Percentiles rank a stretch among this genome's conserved stretches.
These are phyloP conservation scores for Thaleichthys pacificus DNA, from an alignment of 2,797 vertebrate species.

Conservation along the genomic window DNA sequence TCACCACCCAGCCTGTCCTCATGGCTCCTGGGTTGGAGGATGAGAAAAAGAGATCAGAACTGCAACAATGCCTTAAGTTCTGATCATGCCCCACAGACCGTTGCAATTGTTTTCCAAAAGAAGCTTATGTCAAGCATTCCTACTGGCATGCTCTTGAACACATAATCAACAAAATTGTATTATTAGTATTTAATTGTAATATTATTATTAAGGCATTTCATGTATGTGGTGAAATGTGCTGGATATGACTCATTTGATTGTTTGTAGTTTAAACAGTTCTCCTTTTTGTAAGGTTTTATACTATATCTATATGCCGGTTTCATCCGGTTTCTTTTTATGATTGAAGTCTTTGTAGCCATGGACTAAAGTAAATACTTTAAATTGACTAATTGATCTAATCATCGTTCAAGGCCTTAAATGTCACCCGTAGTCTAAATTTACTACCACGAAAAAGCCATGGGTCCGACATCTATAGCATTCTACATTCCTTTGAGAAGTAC, in stretches of 20 bases:
- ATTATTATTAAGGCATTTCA: no score
- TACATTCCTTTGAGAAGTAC: neutral
- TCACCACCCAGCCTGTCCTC: no score
- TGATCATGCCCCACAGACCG: no score
- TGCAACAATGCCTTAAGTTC: no score
- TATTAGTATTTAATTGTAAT: no score
- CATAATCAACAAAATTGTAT: no score
- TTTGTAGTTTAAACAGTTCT: conserved; percentile 16
- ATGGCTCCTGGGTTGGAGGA: no score
- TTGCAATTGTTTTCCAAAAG: no score
- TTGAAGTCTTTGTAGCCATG: conserved; percentile 21
- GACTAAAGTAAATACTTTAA: conserved; percentile 31
- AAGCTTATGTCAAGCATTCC: no score
- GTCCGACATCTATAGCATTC: neutral
- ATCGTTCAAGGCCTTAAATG: conserved; percentile 27
- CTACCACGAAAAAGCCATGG: neutral
- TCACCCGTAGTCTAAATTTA: conserved; percentile 1
- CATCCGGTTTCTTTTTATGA: conserved; percentile 19
- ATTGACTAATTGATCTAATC: conserved; percentile 30
- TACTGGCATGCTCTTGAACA: no score
- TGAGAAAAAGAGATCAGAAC: no score
- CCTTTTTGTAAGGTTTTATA: conserved; percentile 30
- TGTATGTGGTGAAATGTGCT: neutral
- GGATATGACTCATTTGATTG: conserved; percentile 43
- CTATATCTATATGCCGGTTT: conserved; percentile 17